Evolutionary conservation across 2,888 invertebrate species (phyloP).

Genomic region (Iphiclides podalirius): DNA sequence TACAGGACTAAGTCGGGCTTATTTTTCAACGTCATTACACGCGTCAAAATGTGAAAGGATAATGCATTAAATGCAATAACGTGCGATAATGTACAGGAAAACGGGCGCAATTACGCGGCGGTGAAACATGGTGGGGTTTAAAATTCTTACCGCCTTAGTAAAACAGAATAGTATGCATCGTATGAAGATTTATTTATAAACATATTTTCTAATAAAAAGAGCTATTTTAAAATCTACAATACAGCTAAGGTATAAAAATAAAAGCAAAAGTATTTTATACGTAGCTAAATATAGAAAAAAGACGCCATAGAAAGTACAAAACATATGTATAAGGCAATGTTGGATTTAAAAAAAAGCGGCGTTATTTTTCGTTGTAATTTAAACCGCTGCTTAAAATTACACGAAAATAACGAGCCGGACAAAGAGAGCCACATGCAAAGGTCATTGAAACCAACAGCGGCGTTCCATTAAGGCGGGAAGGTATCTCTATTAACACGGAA

Average conservation of each 20-base stretch:
- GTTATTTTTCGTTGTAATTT: too few species aligned
- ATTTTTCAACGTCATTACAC: slow-evolving; percentile 60
- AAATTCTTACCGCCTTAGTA: not conserved
- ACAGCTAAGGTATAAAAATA: too few species aligned
- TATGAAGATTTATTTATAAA: too few species aligned
- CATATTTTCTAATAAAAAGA: too few species aligned
- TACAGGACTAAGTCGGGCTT: slow-evolving; percentile 43
- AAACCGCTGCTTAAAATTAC: not conserved
- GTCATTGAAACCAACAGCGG: slow-evolving; percentile 21
- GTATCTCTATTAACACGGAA: slow-evolving; percentile 29
- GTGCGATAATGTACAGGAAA: slow-evolving; percentile 39
- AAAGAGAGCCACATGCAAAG: slow-evolving; percentile 20
- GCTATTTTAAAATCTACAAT: too few species aligned
- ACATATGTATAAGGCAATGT: too few species aligned
- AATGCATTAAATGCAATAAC: slow-evolving; percentile 46
- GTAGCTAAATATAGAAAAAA: too few species aligned
- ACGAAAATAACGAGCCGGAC: slow-evolving; percentile 1
- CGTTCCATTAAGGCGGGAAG: slow-evolving; percentile 17
- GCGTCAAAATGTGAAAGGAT: slow-evolving; percentile 46
- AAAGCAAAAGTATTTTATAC: too few species aligned
- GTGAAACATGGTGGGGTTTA: slow-evolving; percentile 19
- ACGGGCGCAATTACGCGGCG: slow-evolving; percentile 28
- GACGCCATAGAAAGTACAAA: too few species aligned
- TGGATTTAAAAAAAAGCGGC: too few species aligned
- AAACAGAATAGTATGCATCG: too few species aligned